Base-by-base conservation (phyloP, 2,797 vertebrate genomes). In the Lophotriccus pileatus region DNA sequence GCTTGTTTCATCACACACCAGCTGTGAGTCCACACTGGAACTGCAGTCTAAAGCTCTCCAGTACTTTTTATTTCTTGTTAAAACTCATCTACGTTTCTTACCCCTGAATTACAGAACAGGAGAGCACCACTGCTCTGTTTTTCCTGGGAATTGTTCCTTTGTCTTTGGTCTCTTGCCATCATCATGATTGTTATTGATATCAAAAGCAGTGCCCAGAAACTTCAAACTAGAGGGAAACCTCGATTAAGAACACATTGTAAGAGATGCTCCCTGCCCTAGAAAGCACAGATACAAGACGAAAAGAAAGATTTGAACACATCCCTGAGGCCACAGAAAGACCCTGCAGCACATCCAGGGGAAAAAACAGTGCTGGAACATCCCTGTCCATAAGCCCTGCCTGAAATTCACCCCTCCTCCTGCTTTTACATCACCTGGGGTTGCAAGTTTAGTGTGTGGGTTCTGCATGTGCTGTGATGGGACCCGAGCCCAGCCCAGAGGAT, bases 121-220 rank as follows among this genome's bases (percentile, higher is more conserved):
- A 77, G 49, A 87, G 79, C 36, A 75, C 15, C 56, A 46, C 60
- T 53, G 68, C 81, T 93, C 72, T 53, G 5, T 85, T 89, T 84
- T 87, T 91, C 76, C 79, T 49, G 58, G 60, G 82, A 93, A 83
- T 56, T 55, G n/a, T 37, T 70, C 52, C 60, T 87, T 91, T 83
- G 64, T 53, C 64, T 89, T 79, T 36, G 56, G 84, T 73, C 84
- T 85, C 84, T 76, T 22, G 0, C 70, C 44, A 5, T 10, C 44
- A 5, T 10, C 47, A 22, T 46, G 62, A 70, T 79, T 80, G 72
- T 70, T 93, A 76, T 30, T 68, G 75, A 87, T 89, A 89, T 39
- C 79, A 94, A 89, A 92, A 87, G 60, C 73, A 85, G 83, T 20
- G 58, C 66, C 87, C 76, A 85, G 92, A 74, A 78, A 55, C 72